These are phyloP conservation scores for Caenorhabditis elegans DNA, from an alignment of 1,140 invertebrate genomes.

Conservation along the genomic window DNA sequence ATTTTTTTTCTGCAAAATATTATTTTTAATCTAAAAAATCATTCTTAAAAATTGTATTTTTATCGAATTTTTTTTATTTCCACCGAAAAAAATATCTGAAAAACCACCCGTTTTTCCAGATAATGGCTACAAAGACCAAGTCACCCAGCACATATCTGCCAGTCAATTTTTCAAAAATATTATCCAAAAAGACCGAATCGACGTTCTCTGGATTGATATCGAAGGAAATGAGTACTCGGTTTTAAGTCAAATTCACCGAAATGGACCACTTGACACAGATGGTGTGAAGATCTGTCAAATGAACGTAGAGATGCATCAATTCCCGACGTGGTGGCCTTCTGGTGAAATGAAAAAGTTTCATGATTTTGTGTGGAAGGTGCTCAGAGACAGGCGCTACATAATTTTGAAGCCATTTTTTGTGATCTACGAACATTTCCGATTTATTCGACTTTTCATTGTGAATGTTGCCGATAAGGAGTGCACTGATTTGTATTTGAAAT, in stretches of 20 bases:
- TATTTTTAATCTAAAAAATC: too few relatives aligned
- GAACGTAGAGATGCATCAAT: not conserved
- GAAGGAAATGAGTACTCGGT: not conserved
- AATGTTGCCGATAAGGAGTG: not conserved
- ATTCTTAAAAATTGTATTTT: too few relatives aligned
- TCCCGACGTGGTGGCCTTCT: not conserved
- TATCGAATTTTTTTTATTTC: too few relatives aligned
- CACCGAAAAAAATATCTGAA: too few relatives aligned
- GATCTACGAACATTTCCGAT: not conserved
- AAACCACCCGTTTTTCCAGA: too few relatives aligned
- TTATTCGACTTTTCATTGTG: not conserved
- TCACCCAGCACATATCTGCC: not conserved
- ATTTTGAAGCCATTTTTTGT: not conserved
- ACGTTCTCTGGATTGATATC: conserved; percentile 2
- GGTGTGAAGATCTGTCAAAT: not conserved
- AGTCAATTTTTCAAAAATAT: not conserved
- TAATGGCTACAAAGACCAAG: not conserved
- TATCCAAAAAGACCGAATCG: not conserved
- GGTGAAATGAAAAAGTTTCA: not conserved
- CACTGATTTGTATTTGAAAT: not conserved
- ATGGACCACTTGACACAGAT: not conserved
- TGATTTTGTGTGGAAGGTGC: not conserved
- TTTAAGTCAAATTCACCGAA: not conserved
- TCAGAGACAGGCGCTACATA: not conserved
- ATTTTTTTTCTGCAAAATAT: too few relatives aligned